A percentile compares a stretch with the other conserved stretches of the same genome.
These are phyloP conservation scores for Himalopsyche japonica DNA, from an alignment of 2,888 invertebrate species.

Conservation along the genomic window DNA sequence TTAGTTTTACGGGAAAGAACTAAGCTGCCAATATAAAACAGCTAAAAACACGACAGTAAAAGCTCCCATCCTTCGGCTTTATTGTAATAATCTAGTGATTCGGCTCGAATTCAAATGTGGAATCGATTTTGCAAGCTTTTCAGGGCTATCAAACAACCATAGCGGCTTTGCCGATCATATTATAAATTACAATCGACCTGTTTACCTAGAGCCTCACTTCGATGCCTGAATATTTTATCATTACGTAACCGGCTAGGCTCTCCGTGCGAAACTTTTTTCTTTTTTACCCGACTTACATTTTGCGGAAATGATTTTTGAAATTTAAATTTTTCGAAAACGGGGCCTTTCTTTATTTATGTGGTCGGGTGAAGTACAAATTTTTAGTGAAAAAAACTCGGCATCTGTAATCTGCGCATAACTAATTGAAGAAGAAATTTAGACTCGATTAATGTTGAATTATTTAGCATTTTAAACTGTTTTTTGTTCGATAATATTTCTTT, in stretches of 20 bases:
- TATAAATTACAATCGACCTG: not conserved
- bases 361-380: too few species aligned
- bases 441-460: not conserved
- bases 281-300: not conserved
- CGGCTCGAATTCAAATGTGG: not conserved
- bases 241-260: not conserved
- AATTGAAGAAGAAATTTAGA: not conserved
- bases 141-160: not conserved
- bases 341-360: not conserved
- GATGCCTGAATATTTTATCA: not conserved
- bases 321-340: not conserved
- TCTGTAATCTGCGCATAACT: not conserved
- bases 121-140: not conserved
- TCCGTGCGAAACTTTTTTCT: not conserved
- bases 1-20: not conserved
- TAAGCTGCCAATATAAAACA: not conserved
- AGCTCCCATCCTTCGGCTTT: not conserved
- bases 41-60: not conserved
- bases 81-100: not conserved
- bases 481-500: too few species aligned
- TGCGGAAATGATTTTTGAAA: not conserved
- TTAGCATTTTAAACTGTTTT: not conserved
- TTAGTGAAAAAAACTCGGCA: not conserved
- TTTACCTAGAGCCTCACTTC: not conserved
- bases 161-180: not conserved